These are phyloP conservation scores for Crocuta crocuta DNA, from an alignment of 2,113 vertebrate species.

Conservation along the genomic window DNA sequence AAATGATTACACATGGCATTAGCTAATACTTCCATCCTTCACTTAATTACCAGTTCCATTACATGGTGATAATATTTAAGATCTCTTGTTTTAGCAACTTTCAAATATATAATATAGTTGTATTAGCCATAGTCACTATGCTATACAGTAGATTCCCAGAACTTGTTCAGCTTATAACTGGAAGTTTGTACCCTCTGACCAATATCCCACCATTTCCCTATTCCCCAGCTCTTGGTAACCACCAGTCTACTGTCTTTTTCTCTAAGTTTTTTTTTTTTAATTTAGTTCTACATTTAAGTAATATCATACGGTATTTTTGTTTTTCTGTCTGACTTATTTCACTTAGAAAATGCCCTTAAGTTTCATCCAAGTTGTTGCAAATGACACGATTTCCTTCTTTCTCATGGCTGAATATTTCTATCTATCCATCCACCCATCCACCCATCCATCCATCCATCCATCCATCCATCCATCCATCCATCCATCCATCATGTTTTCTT, in stretches of 20 bases:
- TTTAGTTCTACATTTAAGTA: not conserved
- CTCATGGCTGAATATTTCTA: not conserved
- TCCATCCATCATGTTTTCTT: not conserved
- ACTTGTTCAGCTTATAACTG: not conserved
- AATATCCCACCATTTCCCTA: not conserved
- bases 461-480: not conserved
- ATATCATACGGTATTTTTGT: not conserved
- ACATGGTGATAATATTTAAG: not conserved
- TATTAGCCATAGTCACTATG: not conserved
- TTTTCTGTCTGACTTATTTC: not conserved
- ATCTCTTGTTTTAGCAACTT: not conserved
- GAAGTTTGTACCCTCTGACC: not conserved
- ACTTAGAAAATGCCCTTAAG: not conserved
- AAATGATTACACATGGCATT: not conserved
- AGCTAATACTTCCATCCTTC: not conserved
- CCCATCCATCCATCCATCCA: no score
- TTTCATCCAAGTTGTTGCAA: not conserved
- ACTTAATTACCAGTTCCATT: not conserved
- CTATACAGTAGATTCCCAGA: not conserved
- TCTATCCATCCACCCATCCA: no score
- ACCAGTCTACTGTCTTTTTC: not conserved
- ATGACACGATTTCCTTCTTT: not conserved
- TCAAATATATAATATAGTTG: not conserved
- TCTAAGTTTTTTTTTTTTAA: not conserved
- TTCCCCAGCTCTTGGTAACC: not conserved